Conservation (phyloP, 2,113 vertebrate species). For the Myiozetetes cayanensis region DNA sequence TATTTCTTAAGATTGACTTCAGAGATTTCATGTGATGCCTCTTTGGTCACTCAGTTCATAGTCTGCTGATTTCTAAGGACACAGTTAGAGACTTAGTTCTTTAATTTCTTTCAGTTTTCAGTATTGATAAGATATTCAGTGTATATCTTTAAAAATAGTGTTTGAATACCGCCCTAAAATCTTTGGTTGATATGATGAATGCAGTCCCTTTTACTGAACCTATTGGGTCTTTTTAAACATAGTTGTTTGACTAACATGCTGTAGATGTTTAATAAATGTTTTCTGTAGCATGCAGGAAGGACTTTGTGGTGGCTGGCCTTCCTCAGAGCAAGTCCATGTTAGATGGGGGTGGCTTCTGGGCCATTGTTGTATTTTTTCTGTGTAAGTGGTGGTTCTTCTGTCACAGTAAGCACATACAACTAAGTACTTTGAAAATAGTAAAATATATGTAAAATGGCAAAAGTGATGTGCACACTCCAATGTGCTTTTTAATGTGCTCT, state of each 20-base stretch:
- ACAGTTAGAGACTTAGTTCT: background rate
- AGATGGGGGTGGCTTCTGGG: background rate
- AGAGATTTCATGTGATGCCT: background rate
- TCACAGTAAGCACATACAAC: background rate
- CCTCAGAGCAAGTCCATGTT: background rate
- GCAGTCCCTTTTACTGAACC: background rate
- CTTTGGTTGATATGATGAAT: background rate
- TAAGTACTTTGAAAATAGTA: background rate
- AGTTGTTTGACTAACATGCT: background rate
- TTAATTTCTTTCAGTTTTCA: background rate
- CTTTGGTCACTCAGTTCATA: background rate
- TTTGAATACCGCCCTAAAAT: accelerated
- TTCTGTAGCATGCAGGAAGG: background rate
- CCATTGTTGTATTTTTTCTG: background rate
- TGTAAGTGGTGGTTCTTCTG: background rate
- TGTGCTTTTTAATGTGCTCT: background rate
- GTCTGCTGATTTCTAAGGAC: background rate
- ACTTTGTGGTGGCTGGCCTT: background rate
- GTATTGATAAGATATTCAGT: background rate
- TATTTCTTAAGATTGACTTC: background rate
- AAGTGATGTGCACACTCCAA: background rate
- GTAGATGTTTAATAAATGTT: background rate
- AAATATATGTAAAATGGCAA: background rate
- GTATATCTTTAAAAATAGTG: background rate
- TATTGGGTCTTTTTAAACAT: background rate